phyloP scores from a whole-genome alignment of 2,113 vertebrate genomes.

The Zosterops japonicus region DNA sequence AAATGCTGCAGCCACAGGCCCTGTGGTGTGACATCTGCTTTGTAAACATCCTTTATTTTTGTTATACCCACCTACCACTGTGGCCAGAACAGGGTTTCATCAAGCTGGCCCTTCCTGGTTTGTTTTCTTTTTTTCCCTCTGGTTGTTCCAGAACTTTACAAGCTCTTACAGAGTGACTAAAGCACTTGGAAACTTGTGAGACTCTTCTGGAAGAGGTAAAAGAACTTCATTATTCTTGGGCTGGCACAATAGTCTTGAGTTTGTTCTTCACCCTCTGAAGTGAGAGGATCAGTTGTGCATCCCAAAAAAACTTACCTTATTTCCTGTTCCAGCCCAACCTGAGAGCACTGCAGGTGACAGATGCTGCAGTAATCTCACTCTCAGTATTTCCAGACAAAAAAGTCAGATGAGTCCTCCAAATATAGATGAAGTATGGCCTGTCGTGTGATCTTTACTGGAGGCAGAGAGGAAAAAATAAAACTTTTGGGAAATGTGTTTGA shows the following conservation, averaged over 20 bases:
- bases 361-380: neutral
- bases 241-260: neutral
- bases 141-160: slow-evolving; percentile 5
- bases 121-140: neutral
- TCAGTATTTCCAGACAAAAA: neutral
- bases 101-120: neutral
- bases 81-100: neutral
- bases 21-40: neutral
- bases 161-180: neutral
- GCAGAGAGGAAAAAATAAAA: neutral
- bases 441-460: neutral
- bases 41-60: neutral
- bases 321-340: slow-evolving; percentile 10
- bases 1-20: neutral
- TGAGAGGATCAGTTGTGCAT: neutral
- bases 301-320: slow-evolving; percentile 12
- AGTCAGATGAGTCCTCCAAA: neutral
- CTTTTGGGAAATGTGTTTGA: slow-evolving; percentile 2
- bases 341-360: neutral
- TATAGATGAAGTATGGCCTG: neutral
- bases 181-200: neutral
- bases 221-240: slow-evolving; percentile 7
- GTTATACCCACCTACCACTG: neutral
- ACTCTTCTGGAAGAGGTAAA: neutral
- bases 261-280: neutral